Percentiles rank a stretch among this genome's conserved stretches.
Conservation (phyloP, 2,113 vertebrate species). For the Hypanus sabinus region DNA sequence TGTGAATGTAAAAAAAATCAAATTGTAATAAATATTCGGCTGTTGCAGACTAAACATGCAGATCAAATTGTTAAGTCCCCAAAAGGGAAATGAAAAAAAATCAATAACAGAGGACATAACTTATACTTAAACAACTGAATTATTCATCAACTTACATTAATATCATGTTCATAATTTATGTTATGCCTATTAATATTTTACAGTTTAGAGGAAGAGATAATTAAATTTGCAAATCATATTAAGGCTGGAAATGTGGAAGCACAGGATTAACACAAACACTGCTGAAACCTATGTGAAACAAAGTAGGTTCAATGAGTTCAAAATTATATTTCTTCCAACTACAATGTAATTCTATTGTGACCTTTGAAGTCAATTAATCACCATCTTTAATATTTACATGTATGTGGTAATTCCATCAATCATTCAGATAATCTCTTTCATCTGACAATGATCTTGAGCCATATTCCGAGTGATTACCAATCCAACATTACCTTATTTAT, state of each 20-base stretch:
- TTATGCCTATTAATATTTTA: slow-evolving; percentile 5
- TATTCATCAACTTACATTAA: slow-evolving; percentile 12
- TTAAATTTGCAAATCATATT: slow-evolving; percentile 31
- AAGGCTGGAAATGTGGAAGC: background rate
- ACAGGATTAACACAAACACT: too few species aligned
- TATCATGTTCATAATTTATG: slow-evolving; percentile 32
- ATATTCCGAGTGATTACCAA: background rate
- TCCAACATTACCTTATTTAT: background rate
- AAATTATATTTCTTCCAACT: background rate
- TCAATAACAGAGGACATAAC: background rate
- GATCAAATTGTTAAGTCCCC: background rate
- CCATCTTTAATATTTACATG: background rate
- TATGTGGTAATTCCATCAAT: background rate
- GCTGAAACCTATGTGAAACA: background rate
- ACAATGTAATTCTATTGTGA: background rate
- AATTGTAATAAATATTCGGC: background rate
- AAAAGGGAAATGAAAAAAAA: background rate
- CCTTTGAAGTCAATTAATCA: background rate
- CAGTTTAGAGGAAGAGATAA: slow-evolving; percentile 7
- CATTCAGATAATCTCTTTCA: background rate
- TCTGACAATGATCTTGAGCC: background rate
- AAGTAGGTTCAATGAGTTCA: background rate
- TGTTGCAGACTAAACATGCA: background rate
- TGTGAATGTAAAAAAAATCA: slow-evolving; percentile 44
- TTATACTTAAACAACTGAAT: slow-evolving; percentile 1